phyloP scores from a whole-genome alignment of 2,888 invertebrate genomes.

The Panopea generosa region DNA sequence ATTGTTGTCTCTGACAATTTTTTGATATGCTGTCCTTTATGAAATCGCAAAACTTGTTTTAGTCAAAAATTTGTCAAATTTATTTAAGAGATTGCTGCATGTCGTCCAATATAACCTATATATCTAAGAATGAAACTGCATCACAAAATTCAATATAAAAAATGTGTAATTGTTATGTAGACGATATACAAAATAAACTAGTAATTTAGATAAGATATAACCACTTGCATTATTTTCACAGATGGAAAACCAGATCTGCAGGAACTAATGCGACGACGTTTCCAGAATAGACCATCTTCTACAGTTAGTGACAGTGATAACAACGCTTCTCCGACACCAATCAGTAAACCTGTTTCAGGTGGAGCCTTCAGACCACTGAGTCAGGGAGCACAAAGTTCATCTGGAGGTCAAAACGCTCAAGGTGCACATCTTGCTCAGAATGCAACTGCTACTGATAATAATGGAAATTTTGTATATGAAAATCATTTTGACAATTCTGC shows the following conservation, averaged over 20 bases:
- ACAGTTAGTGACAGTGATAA: neutral
- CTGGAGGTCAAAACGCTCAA: neutral
- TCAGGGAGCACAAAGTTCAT: constrained; percentile 1
- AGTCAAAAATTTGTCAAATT: too few relatives aligned
- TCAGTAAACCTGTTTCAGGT: neutral
- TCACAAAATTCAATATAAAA: too few relatives aligned
- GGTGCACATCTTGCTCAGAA: neutral
- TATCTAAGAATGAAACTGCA: too few relatives aligned
- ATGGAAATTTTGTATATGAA: constrained; percentile 14
- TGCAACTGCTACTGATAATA: neutral
- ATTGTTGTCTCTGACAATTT: too few relatives aligned
- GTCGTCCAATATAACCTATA: too few relatives aligned
- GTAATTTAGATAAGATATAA: too few relatives aligned
- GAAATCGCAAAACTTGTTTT: too few relatives aligned
- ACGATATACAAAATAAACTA: too few relatives aligned
- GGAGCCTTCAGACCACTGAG: too few relatives aligned
- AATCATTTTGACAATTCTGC: constrained; percentile 10
- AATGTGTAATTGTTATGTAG: too few relatives aligned
- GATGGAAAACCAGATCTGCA: constrained; percentile 9
- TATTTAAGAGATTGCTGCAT: too few relatives aligned
- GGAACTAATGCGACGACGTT: neutral
- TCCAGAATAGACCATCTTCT: constrained; percentile 6
- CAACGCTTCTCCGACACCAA: constrained; percentile 6
- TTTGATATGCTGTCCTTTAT: too few relatives aligned
- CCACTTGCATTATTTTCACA: neutral